Percentiles rank a stretch among this genome's conserved stretches.
These are phyloP conservation scores for Fragum whitleyi DNA, from an alignment of 2,888 invertebrate species.

Conservation along the genomic window DNA sequence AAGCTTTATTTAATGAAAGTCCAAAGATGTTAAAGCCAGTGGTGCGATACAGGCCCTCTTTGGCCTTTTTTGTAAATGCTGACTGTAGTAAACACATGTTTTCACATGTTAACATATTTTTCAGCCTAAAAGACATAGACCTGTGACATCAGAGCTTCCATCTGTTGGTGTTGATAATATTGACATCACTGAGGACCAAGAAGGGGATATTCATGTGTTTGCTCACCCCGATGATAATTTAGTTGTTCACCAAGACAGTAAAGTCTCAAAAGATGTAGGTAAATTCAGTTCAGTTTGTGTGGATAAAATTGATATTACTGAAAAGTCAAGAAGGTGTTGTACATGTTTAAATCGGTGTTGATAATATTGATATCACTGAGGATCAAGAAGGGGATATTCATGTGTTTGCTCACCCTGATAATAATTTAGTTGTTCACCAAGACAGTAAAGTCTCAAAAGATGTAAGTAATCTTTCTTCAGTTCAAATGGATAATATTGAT, in stretches of 20 bases:
- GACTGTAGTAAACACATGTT: no score
- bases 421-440: conserved; percentile 74
- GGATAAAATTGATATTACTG: no score
- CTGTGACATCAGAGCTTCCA: conserved; percentile 76
- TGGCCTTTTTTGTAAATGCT: no score
- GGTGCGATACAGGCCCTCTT: no score
- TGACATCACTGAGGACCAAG: conserved; percentile 69
- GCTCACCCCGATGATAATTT: conserved; percentile 78
- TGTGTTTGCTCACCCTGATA: conserved; percentile 81
- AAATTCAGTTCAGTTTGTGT: no score
- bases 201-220: conserved; percentile 82
- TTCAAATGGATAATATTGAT: no score
- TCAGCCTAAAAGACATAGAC: conserved; percentile 26
- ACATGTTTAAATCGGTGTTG: no score
- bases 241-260: conserved; percentile 73
- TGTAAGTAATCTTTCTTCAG: conserved; percentile 56
- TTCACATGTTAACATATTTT: not conserved
- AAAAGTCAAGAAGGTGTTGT: no score
- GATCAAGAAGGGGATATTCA: conserved; percentile 79
- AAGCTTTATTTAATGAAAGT: no score
- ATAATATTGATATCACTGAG: conserved; percentile 72
- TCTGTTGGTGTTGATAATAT: conserved; percentile 76
- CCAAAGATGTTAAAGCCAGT: no score
- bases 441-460: conserved; percentile 66
- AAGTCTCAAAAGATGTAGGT: conserved; percentile 63